phyloP scores from a whole-genome alignment of 2,888 invertebrate species.

The Heliconius hortense region DNA sequence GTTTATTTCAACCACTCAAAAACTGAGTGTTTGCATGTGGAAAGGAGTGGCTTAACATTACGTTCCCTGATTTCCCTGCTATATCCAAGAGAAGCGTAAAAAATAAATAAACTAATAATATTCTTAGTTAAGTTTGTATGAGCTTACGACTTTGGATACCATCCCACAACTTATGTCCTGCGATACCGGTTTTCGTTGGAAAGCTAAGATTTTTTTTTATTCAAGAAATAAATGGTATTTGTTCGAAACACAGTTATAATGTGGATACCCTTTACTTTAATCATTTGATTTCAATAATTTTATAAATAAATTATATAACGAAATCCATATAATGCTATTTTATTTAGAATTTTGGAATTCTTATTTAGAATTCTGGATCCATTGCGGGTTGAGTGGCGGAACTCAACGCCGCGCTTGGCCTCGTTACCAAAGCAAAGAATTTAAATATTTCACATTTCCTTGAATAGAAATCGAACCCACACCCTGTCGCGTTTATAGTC shows the following conservation, averaged over 20 bases:
- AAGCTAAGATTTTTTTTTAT: slow-evolving; percentile 41
- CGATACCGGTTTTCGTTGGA: slow-evolving; percentile 41
- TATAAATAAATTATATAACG: background rate
- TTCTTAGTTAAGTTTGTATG: background rate
- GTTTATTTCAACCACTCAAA: too few species aligned
- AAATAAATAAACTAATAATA: background rate
- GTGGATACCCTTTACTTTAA: slow-evolving; percentile 23
- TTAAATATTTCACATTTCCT: too few species aligned
- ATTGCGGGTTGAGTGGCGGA: too few species aligned
- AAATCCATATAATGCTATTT: too few species aligned
- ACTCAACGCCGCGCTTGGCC: too few species aligned
- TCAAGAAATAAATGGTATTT: slow-evolving; percentile 38
- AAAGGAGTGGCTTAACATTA: background rate
- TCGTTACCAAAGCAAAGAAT: too few species aligned
- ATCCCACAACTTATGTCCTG: slow-evolving; percentile 32
- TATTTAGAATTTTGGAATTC: too few species aligned
- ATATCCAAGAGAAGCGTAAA: background rate
- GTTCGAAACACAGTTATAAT: slow-evolving; percentile 36
- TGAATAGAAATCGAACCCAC: too few species aligned
- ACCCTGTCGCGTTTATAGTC: too few species aligned
- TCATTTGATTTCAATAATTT: background rate
- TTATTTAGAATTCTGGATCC: too few species aligned
- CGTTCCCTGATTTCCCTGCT: too few species aligned
- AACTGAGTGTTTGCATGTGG: background rate
- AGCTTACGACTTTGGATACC: slow-evolving; percentile 26